Percentiles rank a stretch among this genome's conserved stretches.
These are phyloP conservation scores for Hypotaenidia okinawae DNA, from an alignment of 2,797 vertebrate species.

Conservation along the genomic window DNA sequence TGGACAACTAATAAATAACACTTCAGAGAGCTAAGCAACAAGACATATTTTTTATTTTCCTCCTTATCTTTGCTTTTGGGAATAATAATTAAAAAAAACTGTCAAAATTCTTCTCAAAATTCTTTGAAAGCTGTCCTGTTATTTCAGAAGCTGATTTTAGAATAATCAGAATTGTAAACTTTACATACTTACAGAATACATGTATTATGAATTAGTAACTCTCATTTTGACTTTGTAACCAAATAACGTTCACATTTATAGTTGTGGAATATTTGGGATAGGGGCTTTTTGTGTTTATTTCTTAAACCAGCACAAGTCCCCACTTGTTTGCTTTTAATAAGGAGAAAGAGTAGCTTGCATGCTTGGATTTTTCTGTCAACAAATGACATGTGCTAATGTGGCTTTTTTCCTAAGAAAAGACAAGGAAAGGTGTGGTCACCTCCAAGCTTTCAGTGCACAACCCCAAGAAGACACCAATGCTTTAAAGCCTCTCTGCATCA, in stretches of 20 bases:
- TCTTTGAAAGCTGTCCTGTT: background rate
- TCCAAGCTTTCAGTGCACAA: background rate
- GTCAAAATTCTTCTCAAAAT: background rate
- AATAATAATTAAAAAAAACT: background rate
- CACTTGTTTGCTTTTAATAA: background rate
- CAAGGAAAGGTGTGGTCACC: background rate
- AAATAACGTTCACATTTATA: background rate
- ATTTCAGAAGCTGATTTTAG: background rate
- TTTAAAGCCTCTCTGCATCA: background rate
- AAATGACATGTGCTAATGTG: background rate
- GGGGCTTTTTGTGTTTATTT: background rate
- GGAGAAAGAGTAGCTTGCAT: background rate
- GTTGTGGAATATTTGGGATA: background rate
- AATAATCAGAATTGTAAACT: background rate
- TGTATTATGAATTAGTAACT: background rate
- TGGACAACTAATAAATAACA: background rate
- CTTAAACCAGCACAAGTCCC: background rate
- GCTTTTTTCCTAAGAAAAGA: background rate
- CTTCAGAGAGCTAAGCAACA: background rate
- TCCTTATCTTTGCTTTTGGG: background rate
- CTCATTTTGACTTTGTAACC: background rate
- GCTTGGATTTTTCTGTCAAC: background rate
- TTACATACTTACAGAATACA: background rate
- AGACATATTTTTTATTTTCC: background rate
- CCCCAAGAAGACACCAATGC: background rate